Base-by-base conservation (phyloP, 1,140 invertebrate species). In the Heliconius hewitsoni region DNA sequence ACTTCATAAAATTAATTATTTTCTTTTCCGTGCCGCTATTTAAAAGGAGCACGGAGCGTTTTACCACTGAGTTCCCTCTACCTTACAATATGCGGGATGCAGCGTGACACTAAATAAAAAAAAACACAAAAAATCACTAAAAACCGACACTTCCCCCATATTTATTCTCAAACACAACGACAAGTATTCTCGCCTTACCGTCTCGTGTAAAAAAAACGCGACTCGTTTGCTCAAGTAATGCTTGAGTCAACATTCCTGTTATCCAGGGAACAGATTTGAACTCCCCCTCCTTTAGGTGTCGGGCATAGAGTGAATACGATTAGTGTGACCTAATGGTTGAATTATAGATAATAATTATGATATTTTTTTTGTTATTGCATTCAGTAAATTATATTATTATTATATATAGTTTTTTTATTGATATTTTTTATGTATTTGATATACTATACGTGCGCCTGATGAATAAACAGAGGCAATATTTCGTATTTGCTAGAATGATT, bases 181-280 rank as follows among this genome's bases (percentile, higher is more conserved):
- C 71, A 72, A 72, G 71, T 72, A 72, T n/a, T 39, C 71, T 72
- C 71, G 71, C 71, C 37, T 72, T 72, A 72, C 71, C 30, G 19
- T 72, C 71, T 72, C 71, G 71, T 72, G 71, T 72, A 72, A 79
- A 80, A 23, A 34, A 77, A 77, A 70, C 66, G 57, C 82, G 83
- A 85, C 83, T 84, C 81, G 89, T 91, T 91, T 91, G 83, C 85
- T 85, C 88, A 89, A 89, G 89, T 91, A 91, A 91, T 89, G 88
- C 86, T 82, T 81, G 72, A 83, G 88, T 89, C 89, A 72, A 72
- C 37, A 72, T 72, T 72, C 71, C 30, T 52, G 71, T 80, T 80
- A 80, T 79, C 74, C 52, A 8, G 27, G 19, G 71, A 39, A 72
- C 39, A 72, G 71, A 72, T 72, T 39, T 72, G 34, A 72, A 19